Evolutionary conservation across 2,888 invertebrate species (phyloP), one percentile per base, ranked within the genome.

Genomic region (Eilema sororculum): DNA sequence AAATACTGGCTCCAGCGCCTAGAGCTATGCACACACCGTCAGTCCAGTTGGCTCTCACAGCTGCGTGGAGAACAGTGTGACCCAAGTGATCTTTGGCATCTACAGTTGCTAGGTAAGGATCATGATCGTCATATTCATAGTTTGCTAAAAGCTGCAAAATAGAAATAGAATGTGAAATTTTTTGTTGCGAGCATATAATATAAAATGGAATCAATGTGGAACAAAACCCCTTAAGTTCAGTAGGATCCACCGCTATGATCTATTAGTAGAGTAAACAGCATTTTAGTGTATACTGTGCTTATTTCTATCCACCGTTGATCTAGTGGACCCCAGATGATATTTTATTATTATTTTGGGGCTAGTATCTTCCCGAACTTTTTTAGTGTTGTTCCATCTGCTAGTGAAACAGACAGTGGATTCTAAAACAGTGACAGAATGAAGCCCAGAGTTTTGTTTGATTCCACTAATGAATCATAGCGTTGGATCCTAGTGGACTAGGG

Each of bases 1-100:
- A 88, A n/a, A 95, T 87, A 78, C 93, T 90, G 56, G 95, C 94
- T 6, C 93, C 92, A n/a, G 92, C 90, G 77, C 94, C 92, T 33
- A 96, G 78, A 46, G 95, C 89, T 5, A 95, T 83, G 56, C 90
- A 90, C 0, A 95, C 93, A 3, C 95, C 95, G 16, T 91, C 86
- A 4, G 88, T 84, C 95, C 95, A 95, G 2, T 89, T 89, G 0
- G 83, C 84, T 65, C 87, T 86, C 0, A 95, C 90, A 12, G 95
- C 93, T 0, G 89, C 80, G 69, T 93, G 94, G 1, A 96, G 86
- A 0, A 95, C 92, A 10, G 95, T 84, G 6, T 63, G 67, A 1
- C 85, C 83, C 10, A 33, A 52, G 13, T 30, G 41, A 61, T 85
- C 79, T 62, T 74, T 77, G 3, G 72, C 74, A 25, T 85, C 78